These are phyloP conservation scores for Drosophila baimaii DNA, from an alignment of 1,140 invertebrate species.

Conservation along the genomic window DNA sequence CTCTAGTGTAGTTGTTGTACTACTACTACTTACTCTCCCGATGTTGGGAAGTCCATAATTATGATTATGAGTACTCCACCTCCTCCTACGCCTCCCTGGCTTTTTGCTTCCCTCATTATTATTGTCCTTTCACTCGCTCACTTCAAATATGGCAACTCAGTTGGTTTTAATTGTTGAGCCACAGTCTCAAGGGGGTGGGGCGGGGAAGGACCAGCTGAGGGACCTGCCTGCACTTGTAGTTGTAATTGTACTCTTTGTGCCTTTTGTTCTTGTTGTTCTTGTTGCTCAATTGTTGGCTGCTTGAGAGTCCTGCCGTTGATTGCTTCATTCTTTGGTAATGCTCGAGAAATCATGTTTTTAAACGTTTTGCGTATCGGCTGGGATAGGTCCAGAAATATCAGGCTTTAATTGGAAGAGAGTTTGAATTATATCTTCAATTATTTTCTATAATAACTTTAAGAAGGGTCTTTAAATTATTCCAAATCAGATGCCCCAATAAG, in stretches of 20 bases:
- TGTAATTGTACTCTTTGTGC: constrained; percentile 70
- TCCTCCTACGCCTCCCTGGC: neutral
- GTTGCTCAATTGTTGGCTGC: constrained; percentile 45
- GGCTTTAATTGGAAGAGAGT: neutral
- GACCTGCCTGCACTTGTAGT: constrained; percentile 52
- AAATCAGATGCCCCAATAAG: too few relatives aligned
- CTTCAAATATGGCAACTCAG: constrained; percentile 78
- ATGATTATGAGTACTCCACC: constrained; percentile 64
- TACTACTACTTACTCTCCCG: too few relatives aligned
- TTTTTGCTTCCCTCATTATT: constrained; percentile 31
- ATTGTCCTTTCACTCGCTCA: constrained; percentile 58
- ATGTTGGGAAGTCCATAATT: constrained; percentile 68
- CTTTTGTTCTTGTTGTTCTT: constrained; percentile 53
- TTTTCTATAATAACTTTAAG: too few relatives aligned
- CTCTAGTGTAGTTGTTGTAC: constrained; percentile 16
- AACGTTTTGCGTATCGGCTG: neutral
- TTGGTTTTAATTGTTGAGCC: constrained; percentile 73
- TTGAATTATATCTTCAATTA: neutral
- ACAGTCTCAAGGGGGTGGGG: constrained; percentile 20
- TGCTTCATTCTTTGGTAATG: constrained; percentile 35
- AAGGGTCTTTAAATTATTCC: too few relatives aligned
- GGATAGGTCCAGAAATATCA: neutral
- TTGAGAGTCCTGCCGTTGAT: constrained; percentile 46
- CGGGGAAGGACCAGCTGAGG: neutral
- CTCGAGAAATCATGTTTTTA: neutral